Evolutionary conservation across 2,888 invertebrate genomes (phyloP).

Genomic region (Sminthurinus aureus): DNA sequence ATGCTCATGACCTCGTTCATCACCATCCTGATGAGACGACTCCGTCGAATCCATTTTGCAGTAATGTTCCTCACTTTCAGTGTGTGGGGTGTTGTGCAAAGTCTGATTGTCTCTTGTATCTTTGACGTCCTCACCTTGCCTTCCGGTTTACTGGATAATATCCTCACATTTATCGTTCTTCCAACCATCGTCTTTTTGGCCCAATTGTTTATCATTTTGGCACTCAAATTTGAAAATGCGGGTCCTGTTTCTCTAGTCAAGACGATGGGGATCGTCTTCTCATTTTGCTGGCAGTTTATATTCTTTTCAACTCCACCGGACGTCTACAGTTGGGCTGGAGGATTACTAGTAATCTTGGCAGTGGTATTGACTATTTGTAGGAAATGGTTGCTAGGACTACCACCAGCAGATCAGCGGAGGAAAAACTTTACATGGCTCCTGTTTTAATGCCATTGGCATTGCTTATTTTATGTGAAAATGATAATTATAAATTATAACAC

Average conservation of each 20-base stretch:
- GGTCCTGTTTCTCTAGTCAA: slow-evolving; percentile 51
- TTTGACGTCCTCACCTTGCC: slow-evolving; percentile 48
- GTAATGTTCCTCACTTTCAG: slow-evolving; percentile 47
- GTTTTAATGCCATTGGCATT: too few species aligned
- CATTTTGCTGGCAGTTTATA: slow-evolving; percentile 53
- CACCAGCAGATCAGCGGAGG: slow-evolving; percentile 22
- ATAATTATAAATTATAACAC: too few species aligned
- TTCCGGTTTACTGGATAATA: slow-evolving; percentile 34
- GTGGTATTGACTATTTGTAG: slow-evolving; percentile 49
- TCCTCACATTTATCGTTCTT: slow-evolving; percentile 41
- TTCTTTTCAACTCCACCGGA: slow-evolving; percentile 51
- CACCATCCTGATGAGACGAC: slow-evolving; percentile 50
- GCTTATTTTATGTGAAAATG: too few species aligned
- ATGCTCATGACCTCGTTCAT: slow-evolving; percentile 48
- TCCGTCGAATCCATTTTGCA: slow-evolving; percentile 50
- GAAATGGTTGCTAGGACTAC: slow-evolving; percentile 48
- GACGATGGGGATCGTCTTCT: slow-evolving; percentile 50
- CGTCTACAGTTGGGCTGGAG: slow-evolving; percentile 45
- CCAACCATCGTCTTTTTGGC: slow-evolving; percentile 49
- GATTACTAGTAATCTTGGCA: slow-evolving; percentile 48
- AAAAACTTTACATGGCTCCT: too few species aligned
- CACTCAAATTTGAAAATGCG: slow-evolving; percentile 50
- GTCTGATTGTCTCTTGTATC: slow-evolving; percentile 40
- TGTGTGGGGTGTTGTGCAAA: slow-evolving; percentile 49
- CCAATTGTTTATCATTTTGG: slow-evolving; percentile 52